Evolutionary conservation across 1,140 invertebrate genomes (phyloP).

Genomic region (Drosophila nikananu): DNA sequence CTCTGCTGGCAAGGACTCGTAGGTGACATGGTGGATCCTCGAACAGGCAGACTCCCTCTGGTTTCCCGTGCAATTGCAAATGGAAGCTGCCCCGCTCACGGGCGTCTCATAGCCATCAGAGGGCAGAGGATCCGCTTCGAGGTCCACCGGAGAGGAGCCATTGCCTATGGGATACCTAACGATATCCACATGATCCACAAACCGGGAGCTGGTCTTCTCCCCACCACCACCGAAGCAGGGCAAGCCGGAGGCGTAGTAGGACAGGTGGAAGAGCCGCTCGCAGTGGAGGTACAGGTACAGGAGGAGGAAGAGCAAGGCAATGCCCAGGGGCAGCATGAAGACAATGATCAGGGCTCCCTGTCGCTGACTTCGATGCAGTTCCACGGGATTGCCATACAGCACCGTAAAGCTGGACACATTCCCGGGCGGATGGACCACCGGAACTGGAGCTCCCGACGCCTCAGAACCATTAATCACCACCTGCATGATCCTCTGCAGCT

Average conservation of each 20-base stretch:
- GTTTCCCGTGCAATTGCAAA: constrained; percentile 66
- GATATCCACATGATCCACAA: constrained; percentile 78
- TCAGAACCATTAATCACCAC: constrained; percentile 13
- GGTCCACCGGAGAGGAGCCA: constrained; percentile 23
- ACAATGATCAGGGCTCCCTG: constrained; percentile 74
- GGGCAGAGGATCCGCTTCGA: constrained; percentile 32
- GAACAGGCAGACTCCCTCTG: constrained; percentile 57
- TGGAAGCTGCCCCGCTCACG: constrained; percentile 60
- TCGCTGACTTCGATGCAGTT: constrained; percentile 70
- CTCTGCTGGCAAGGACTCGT: constrained; percentile 65
- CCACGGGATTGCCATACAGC: constrained; percentile 69
- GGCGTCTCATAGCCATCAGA: constrained; percentile 83
- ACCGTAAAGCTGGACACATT: constrained; percentile 75
- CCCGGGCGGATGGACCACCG: constrained; percentile 22
- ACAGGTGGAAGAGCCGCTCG: constrained; percentile 77
- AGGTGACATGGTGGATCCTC: constrained; percentile 70
- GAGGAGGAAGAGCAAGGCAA: constrained; percentile 72
- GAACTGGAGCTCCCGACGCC: background rate
- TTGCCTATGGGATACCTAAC: constrained; percentile 71
- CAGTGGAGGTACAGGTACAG: constrained; percentile 80
- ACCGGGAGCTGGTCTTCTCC: constrained; percentile 43
- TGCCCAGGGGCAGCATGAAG: constrained; percentile 78
- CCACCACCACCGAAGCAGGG: constrained; percentile 56
- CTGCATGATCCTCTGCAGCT: constrained; percentile 25
- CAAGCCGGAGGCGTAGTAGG: constrained; percentile 63